These are phyloP conservation scores for Calephelis perditalis DNA, from an alignment of 2,888 invertebrate species.

Conservation along the genomic window DNA sequence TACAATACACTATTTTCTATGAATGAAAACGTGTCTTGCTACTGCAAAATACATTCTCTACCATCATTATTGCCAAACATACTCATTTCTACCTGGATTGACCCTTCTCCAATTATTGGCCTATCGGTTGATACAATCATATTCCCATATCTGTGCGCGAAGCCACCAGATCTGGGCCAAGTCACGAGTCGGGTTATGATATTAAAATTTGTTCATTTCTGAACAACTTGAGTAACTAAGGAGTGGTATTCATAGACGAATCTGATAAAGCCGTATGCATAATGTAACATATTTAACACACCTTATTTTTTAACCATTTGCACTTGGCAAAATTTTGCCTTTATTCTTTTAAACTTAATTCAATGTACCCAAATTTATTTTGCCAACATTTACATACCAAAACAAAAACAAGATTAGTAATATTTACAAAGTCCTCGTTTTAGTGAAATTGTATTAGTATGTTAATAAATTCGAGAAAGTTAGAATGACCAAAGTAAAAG, in stretches of 20 bases:
- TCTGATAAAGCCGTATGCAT: not conserved
- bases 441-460: not conserved
- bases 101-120: conserved; percentile 17
- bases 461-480: conserved; percentile 5
- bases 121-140: conserved; percentile 22
- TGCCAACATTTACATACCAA: no score
- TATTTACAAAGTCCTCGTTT: not conserved
- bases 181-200: conserved; percentile 60
- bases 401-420: no score
- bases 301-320: no score
- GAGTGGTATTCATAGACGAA: conserved; percentile 41
- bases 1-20: no score
- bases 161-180: conserved; percentile 26
- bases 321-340: no score
- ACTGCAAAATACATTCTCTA: no score
- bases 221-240: conserved; percentile 49
- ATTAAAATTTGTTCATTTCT: conserved; percentile 63
- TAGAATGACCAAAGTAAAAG: conserved; percentile 6
- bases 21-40: no score
- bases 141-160: conserved; percentile 26
- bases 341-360: no score
- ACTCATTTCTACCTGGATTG: conserved; percentile 6
- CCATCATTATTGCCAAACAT: no score
- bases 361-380: not conserved
- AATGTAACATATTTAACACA: not conserved